A percentile compares a stretch with the other conserved stretches of the same genome.
Conservation (phyloP, 2,888 invertebrate genomes). For the Nomada ferruginata region DNA sequence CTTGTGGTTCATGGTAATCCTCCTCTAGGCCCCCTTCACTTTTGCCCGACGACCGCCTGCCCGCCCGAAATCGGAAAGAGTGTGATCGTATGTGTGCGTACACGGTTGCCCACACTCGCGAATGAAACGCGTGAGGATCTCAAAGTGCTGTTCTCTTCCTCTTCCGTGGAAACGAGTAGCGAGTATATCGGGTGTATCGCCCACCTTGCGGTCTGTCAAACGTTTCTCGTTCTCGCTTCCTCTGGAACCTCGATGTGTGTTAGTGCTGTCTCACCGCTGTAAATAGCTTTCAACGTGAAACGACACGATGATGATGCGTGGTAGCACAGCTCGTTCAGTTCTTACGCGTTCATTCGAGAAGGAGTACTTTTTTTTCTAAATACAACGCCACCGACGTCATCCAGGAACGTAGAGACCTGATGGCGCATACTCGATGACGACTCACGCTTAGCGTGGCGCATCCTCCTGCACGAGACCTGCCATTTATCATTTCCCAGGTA, state of each 20-base stretch:
- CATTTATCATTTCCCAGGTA: slow-evolving; percentile 58
- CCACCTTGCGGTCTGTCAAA: background rate
- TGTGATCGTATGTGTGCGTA: slow-evolving; percentile 64
- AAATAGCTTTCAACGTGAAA: slow-evolving; percentile 58
- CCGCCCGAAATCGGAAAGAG: slow-evolving; percentile 75
- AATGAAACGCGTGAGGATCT: slow-evolving; percentile 62
- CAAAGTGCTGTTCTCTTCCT: slow-evolving; percentile 24
- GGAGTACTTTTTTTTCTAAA: slow-evolving; percentile 26
- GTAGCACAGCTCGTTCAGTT: slow-evolving; percentile 32
- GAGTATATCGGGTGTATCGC: background rate
- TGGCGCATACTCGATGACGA: slow-evolving; percentile 63
- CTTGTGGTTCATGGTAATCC: slow-evolving; percentile 92
- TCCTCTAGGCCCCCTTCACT: slow-evolving; percentile 82
- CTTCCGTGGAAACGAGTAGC: background rate
- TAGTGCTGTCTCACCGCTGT: slow-evolving; percentile 47
- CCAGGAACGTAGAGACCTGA: slow-evolving; percentile 71
- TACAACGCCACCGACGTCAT: slow-evolving; percentile 59
- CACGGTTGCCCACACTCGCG: slow-evolving; percentile 64
- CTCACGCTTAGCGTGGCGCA: slow-evolving; percentile 69
- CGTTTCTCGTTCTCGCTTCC: slow-evolving; percentile 19
- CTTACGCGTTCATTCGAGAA: slow-evolving; percentile 61
- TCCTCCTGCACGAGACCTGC: slow-evolving; percentile 77
- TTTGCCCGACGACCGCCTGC: slow-evolving; percentile 79
- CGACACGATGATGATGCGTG: slow-evolving; percentile 23
- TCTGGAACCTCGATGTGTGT: slow-evolving; percentile 25